These are phyloP conservation scores for Pycnonotus jocosus DNA, from an alignment of 2,113 vertebrate species.

Conservation along the genomic window DNA sequence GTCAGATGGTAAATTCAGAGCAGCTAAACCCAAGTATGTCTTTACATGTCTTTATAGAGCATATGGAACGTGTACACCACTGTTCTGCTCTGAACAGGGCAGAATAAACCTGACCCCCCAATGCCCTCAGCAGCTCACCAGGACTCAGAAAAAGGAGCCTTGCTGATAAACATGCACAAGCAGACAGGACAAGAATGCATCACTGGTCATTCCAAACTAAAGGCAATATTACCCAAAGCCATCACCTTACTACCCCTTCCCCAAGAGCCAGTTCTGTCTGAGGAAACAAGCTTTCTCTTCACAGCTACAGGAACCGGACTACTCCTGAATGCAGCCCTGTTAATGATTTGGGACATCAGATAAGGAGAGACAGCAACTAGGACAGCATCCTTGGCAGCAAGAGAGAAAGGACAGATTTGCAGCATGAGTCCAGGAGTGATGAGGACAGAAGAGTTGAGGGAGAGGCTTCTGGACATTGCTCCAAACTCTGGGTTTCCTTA, in stretches of 20 bases:
- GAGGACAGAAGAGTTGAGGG: not conserved
- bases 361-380: not conserved
- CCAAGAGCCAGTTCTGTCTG: not conserved
- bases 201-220: not conserved
- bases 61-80: not conserved
- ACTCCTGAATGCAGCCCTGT: not conserved
- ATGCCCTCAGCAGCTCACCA: not conserved
- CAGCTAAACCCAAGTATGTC: not conserved
- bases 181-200: not conserved
- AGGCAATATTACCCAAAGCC: not conserved
- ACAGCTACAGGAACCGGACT: not conserved
- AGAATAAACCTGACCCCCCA: not conserved
- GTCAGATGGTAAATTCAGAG: not conserved
- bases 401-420: not conserved
- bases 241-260: not conserved
- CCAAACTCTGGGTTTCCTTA: not conserved
- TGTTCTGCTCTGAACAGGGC: not conserved
- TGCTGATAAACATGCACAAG: not conserved
- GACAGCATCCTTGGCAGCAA: not conserved
- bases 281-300: not conserved
- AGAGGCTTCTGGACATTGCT: not conserved
- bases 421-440: not conserved
- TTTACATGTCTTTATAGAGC: not conserved
- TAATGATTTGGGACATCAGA: not conserved
- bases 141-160: not conserved